Percentiles rank a stretch among this genome's conserved stretches.
These are phyloP conservation scores for Uromys caudimaculatus DNA, from an alignment of 2,797 vertebrate genomes.

Conservation along the genomic window DNA sequence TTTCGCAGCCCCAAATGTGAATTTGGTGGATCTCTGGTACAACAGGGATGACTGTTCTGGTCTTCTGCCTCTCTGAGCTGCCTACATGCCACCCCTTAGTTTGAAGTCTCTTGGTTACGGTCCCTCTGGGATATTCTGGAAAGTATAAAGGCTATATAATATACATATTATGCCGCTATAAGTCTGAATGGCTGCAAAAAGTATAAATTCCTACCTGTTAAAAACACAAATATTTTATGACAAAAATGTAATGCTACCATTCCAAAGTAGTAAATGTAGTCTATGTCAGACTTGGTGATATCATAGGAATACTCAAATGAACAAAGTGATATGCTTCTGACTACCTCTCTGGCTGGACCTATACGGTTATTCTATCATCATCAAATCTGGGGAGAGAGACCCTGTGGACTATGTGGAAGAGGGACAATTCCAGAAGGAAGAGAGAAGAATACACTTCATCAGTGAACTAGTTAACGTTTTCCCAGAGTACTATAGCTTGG, in stretches of 20 bases:
- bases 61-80: not conserved
- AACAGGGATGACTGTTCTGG: not conserved
- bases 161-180: not conserved
- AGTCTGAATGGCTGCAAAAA: not conserved
- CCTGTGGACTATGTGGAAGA: too few species aligned
- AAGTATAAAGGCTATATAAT: not conserved
- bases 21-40: rapidly evolving
- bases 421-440: not conserved
- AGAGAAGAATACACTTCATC: not conserved
- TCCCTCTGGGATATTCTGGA: not conserved
- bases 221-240: not conserved
- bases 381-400: too few species aligned
- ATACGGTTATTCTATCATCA: too few species aligned
- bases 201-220: not conserved
- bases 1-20: rapidly evolving
- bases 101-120: not conserved
- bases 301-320: not conserved
- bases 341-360: rapidly evolving
- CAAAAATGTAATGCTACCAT: not conserved
- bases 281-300: not conserved
- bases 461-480: not conserved
- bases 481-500: not conserved
- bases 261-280: not conserved
- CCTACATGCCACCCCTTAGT: not conserved
- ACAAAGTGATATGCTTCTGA: not conserved